phyloP scores from a whole-genome alignment of 2,113 vertebrate species.

The Ibidorhyncha struthersii region DNA sequence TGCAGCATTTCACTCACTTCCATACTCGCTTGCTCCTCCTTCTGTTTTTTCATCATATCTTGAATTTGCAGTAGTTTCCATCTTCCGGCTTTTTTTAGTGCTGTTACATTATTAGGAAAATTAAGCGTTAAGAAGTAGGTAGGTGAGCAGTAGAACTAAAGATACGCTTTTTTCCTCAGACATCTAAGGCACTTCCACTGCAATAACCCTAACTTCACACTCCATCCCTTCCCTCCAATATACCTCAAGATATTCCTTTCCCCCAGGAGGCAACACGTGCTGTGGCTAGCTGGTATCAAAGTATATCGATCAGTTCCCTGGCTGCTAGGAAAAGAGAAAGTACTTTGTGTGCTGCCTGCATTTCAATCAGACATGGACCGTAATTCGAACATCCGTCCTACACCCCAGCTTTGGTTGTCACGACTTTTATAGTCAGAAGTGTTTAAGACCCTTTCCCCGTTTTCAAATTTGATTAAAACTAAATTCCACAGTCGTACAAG shows the following conservation, averaged over 20 bases:
- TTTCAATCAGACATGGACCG: background rate
- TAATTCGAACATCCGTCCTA: background rate
- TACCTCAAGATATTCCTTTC: background rate
- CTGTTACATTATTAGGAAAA: constrained; percentile 50
- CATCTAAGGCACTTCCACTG: background rate
- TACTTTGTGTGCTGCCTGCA: background rate
- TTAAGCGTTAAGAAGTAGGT: background rate
- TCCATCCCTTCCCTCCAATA: background rate
- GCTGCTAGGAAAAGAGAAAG: background rate
- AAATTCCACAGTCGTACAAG: background rate
- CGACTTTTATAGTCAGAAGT: background rate
- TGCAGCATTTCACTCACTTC: background rate
- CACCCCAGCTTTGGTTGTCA: rapidly evolving
- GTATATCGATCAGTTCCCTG: rapidly evolving
- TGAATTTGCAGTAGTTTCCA: constrained; percentile 45
- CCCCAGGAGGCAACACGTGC: background rate
- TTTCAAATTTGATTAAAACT: background rate
- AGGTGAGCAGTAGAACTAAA: background rate
- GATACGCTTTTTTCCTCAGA: background rate
- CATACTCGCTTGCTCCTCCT: background rate
- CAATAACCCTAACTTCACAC: background rate
- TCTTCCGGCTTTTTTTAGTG: constrained; percentile 40
- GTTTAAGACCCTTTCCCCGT: background rate
- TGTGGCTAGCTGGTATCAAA: background rate
- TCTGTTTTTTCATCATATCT: background rate